Percentiles rank a stretch among this genome's conserved stretches.
Conservation (phyloP, 2,797 vertebrate species). For the Ataeniobius toweri region DNA sequence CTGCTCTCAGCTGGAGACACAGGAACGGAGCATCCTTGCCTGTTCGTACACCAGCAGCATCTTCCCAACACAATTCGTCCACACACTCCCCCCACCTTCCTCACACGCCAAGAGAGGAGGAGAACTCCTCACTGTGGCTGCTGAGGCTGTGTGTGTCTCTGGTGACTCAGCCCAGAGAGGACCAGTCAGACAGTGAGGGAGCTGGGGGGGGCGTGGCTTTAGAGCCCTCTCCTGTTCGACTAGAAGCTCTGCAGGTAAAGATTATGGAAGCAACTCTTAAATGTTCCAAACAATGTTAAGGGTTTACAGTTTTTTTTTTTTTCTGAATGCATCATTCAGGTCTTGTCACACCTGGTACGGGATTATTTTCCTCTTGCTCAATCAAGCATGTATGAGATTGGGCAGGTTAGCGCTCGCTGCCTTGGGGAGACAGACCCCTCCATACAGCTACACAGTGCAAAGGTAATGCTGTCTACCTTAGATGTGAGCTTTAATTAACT, state of each 20-base stretch:
- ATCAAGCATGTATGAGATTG: conserved; percentile 85
- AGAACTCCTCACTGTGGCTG: conserved; percentile 85
- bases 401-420: conserved; percentile 89
- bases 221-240: conserved; percentile 90
- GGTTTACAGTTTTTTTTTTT: background rate
- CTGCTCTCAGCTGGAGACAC: conserved; percentile 72
- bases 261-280: background rate
- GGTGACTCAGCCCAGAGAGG: conserved; percentile 85
- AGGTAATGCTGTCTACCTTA: conserved; percentile 77
- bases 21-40: conserved; percentile 54
- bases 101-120: conserved; percentile 62
- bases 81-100: conserved; percentile 50
- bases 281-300: background rate
- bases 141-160: conserved; percentile 86
- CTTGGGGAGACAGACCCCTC: conserved; percentile 89
- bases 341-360: conserved; percentile 90
- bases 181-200: conserved; percentile 84
- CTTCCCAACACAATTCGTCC: conserved; percentile 21
- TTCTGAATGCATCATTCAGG: conserved; percentile 69
- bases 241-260: conserved; percentile 92
- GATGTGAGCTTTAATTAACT: background rate
- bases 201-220: conserved; percentile 52
- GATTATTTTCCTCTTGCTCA: conserved; percentile 90
- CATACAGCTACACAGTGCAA: conserved; percentile 92
- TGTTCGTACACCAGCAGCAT: conserved; percentile 23